Evolutionary conservation across 1,140 invertebrate species (phyloP), one percentile per base, ranked within the genome.

Genomic region (Neuroterus valhalla): DNA sequence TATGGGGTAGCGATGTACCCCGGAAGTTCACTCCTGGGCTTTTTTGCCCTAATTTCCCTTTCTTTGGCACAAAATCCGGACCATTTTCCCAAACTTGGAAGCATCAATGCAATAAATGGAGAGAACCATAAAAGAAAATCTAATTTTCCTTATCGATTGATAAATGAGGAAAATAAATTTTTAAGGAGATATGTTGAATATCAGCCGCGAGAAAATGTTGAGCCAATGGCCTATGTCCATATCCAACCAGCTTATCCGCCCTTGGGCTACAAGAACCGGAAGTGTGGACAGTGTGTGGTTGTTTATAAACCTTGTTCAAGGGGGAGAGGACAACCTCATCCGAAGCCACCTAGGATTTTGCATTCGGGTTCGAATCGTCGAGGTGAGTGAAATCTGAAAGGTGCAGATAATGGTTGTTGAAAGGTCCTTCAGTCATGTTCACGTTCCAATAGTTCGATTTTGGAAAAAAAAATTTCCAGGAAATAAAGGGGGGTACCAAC

Each of bases 1-100:
- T 84, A 89, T 87, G 87, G 87, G 86, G 86, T 87, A 85, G 87
- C 68, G 71, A 88, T 89, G 88, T 79, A 83, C 82, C 81, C 72
- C 74, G 81, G 82, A 86, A 87, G 72, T 82, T 84, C 78, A 76
- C 46, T 76, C 42, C 80, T 76, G 77, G 77, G 76, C 77, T 31
- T 76, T 23, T 3, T 66, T 23, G 80, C 74, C 78, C 73, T 82
- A 73, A 78, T 72, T 50, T 42, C 87, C 21, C 21, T 62, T 85
- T 43, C 70, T 80, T 3, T 62, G 82, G 42, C 77, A 71, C 38
- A 26, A 67, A 15, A 21, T 66, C 2, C 19, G 17, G 8, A 42
- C 21, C 19, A 55, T 42, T 14, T 17, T 11, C 15, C 44, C 50
- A 26, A 66, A 69, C 31, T 31, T 55, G 19, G 17, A 66, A 70